A percentile compares a stretch with the other conserved stretches of the same genome.
These are phyloP conservation scores for Epinephelus coioides DNA, from an alignment of 2,797 vertebrate genomes.

Conservation along the genomic window DNA sequence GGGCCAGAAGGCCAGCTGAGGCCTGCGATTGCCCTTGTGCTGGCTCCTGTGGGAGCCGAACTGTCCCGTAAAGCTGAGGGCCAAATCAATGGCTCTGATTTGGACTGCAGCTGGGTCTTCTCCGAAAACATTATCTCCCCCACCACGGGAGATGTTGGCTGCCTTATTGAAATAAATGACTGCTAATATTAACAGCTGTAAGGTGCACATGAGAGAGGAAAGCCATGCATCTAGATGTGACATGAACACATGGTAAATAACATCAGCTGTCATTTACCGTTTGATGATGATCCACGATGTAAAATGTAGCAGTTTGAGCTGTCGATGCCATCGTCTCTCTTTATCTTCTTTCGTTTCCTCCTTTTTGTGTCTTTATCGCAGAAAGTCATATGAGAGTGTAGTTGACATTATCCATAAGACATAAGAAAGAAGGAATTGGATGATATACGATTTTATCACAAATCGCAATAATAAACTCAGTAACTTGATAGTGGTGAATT, in stretches of 20 bases:
- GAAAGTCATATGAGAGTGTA: neutral
- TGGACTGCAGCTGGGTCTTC: conserved; percentile 76
- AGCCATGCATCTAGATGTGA: conserved; percentile 49
- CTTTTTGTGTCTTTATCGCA: neutral
- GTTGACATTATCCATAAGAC: neutral
- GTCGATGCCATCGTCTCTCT: neutral
- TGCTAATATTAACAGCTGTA: conserved; percentile 60
- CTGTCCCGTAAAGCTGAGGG: conserved; percentile 68
- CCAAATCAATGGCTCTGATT: conserved; percentile 78
- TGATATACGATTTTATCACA: too few species aligned
- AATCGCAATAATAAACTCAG: too few species aligned
- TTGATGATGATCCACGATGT: conserved; percentile 47
- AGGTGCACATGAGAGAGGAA: conserved; percentile 32
- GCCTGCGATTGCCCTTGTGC: conserved; percentile 56
- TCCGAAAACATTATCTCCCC: conserved; percentile 60
- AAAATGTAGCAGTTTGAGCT: conserved; percentile 7
- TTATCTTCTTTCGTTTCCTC: neutral
- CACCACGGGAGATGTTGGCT: conserved; percentile 45
- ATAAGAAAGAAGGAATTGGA: too few species aligned
- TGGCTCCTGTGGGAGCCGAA: conserved; percentile 65
- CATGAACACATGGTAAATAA: conserved; percentile 14
- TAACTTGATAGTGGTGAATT: too few species aligned
- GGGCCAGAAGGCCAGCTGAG: conserved; percentile 74
- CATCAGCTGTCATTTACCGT: conserved; percentile 29
- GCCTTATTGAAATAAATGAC: conserved; percentile 73